Evolutionary conservation across 2,113 vertebrate species (phyloP).

Genomic region (Campylomormyrus tamandua): DNA sequence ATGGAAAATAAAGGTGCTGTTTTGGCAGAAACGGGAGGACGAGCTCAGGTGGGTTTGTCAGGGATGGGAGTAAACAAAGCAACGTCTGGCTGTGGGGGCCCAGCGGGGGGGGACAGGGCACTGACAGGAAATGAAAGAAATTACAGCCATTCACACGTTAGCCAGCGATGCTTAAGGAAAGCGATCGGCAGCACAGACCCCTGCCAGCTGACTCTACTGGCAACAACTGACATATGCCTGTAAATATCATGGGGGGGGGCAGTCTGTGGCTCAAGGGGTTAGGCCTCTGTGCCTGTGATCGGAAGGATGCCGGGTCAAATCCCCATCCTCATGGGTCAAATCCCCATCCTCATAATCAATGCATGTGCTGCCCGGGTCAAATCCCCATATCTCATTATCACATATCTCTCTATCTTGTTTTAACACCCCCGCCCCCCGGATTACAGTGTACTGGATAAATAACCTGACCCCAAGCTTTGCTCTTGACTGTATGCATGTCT

Average conservation of each 20-base stretch:
- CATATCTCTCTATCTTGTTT: not conserved
- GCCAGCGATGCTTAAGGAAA: not conserved
- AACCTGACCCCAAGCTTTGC: not conserved
- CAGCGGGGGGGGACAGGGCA: not conserved
- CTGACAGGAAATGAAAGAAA: not conserved
- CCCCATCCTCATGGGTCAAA: not conserved
- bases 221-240: not conserved
- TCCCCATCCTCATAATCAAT: not conserved
- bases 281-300: not conserved
- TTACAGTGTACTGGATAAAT: not conserved
- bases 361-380: no score
- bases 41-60: not conserved
- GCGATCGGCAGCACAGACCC: not conserved
- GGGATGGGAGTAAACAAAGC: not conserved
- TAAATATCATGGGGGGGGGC: not conserved
- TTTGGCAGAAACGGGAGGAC: not conserved
- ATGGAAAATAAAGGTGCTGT: not conserved
- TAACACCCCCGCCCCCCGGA: not conserved
- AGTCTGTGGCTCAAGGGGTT: not conserved
- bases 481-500: not conserved
- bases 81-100: not conserved
- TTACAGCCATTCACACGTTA: not conserved
- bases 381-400: no score
- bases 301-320: not conserved
- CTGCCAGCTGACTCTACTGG: not conserved